These are phyloP conservation scores for Psammodynastes pulverulentus DNA, from an alignment of 2,113 vertebrate genomes.

Conservation along the genomic window DNA sequence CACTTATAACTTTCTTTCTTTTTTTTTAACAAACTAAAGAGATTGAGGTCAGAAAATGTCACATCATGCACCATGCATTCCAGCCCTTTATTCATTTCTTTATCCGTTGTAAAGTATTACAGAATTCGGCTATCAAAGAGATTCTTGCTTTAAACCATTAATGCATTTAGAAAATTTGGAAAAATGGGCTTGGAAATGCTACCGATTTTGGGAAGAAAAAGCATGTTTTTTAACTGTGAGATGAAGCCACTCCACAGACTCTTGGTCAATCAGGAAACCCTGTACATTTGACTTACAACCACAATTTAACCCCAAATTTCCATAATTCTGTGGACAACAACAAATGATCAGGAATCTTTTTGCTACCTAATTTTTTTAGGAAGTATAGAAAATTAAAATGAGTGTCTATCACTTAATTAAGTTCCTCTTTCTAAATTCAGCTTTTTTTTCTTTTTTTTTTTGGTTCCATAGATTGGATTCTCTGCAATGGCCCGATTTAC, in stretches of 20 bases:
- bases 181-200: constrained; percentile 38
- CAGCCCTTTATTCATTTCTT: constrained; percentile 9
- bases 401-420: background rate
- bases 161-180: background rate
- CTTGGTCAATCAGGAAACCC: background rate
- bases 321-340: background rate
- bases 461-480: background rate
- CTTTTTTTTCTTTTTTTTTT: background rate
- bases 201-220: constrained; percentile 12
- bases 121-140: background rate
- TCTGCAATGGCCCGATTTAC: background rate
- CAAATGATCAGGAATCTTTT: background rate
- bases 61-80: constrained; percentile 5
- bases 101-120: background rate
- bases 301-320: too few relatives aligned
- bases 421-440: background rate
- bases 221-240: background rate
- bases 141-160: background rate
- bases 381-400: background rate
- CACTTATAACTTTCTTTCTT: constrained; percentile 9
- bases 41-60: constrained; percentile 16
- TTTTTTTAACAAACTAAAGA: background rate
- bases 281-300: too few relatives aligned
- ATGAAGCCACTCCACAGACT: background rate
- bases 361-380: background rate